A percentile compares a stretch with the other conserved stretches of the same genome.
Conservation (phyloP, 1,140 invertebrate species). For the Hyphantria cunea region DNA sequence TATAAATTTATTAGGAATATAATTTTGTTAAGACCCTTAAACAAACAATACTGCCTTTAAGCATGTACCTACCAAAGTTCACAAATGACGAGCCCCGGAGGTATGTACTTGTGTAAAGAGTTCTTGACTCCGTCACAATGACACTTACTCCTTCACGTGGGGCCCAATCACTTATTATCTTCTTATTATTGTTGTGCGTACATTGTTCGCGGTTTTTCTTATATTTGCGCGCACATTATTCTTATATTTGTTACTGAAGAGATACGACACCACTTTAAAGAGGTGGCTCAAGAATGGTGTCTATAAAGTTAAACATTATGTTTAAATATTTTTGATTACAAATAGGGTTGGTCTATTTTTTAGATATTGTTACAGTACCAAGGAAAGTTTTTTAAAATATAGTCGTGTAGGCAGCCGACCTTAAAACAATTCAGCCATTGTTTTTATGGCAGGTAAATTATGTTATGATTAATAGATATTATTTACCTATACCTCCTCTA, state of each 20-base stretch:
- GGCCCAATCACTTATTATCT: constrained; percentile 67
- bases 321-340: no score
- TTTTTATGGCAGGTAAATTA: background rate
- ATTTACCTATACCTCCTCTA: no score
- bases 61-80: background rate
- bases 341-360: background rate
- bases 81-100: constrained; percentile 4
- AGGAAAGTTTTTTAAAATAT: no score
- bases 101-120: background rate
- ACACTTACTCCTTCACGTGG: constrained; percentile 48
- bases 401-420: no score
- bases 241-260: background rate
- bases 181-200: constrained; percentile 57
- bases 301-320: no score
- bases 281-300: no score
- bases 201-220: constrained; percentile 43
- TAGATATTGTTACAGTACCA: no score
- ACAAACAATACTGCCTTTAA: background rate
- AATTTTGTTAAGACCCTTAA: no score
- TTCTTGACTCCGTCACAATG: constrained; percentile 36
- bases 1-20: no score
- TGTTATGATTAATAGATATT: background rate
- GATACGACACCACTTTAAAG: background rate
- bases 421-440: no score
- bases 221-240: constrained; percentile 5